These are phyloP conservation scores for Watsonalla cultraria DNA, from an alignment of 2,888 invertebrate species.

Conservation along the genomic window DNA sequence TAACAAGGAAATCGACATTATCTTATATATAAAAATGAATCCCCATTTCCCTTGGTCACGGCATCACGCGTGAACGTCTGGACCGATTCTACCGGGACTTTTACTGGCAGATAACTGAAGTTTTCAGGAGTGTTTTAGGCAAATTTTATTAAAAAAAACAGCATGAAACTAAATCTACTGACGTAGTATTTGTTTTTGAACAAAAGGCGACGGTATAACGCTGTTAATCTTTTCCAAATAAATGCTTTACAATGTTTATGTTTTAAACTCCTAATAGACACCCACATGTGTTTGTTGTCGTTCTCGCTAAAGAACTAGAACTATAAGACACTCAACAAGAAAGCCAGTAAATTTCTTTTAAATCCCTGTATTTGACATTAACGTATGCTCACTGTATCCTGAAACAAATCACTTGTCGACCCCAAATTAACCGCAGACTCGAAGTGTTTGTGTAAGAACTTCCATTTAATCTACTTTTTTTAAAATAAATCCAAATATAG, in stretches of 20 bases:
- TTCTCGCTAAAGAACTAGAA: neutral
- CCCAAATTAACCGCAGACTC: constrained; percentile 49
- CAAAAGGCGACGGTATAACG: neutral
- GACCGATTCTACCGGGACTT: no score
- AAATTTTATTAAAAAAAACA: no score
- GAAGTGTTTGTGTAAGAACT: constrained; percentile 39
- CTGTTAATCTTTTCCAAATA: neutral
- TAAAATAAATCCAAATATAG: constrained; percentile 27
- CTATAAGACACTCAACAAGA: constrained; percentile 1
- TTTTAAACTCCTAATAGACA: neutral
- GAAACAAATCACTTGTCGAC: constrained; percentile 49
- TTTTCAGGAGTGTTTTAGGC: no score
- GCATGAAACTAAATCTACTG: no score
- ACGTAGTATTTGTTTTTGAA: no score
- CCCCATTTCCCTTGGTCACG: no score
- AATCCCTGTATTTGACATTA: constrained; percentile 34
- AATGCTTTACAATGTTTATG: neutral
- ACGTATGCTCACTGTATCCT: constrained; percentile 33
- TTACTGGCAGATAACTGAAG: no score
- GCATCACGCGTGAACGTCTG: no score
- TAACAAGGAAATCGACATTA: no score
- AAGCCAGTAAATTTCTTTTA: constrained; percentile 14
- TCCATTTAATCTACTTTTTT: constrained; percentile 18
- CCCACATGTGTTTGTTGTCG: neutral
- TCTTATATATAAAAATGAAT: no score